Conservation (phyloP, 2,888 invertebrate species). For the Melolontha melolontha region DNA sequence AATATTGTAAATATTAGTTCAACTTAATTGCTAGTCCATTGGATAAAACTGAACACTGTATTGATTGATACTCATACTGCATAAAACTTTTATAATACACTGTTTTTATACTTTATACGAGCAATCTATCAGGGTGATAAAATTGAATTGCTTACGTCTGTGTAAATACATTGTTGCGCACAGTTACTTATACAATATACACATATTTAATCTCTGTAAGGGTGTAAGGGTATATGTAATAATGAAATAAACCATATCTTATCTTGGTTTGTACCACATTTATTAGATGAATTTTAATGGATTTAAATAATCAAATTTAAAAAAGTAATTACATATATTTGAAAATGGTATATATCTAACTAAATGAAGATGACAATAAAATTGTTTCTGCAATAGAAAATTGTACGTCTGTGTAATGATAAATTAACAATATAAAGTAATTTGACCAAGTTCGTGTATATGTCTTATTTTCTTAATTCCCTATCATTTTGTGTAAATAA, state of each 20-base stretch:
- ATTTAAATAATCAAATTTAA: background rate
- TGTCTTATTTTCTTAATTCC: no score
- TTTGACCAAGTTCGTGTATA: no score
- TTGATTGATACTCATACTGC: slow-evolving; percentile 8
- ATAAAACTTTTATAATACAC: slow-evolving; percentile 13
- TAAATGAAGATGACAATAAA: no score
- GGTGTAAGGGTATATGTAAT: no score
- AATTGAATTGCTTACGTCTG: slow-evolving; percentile 18
- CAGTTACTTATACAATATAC: background rate
- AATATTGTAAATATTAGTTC: background rate
- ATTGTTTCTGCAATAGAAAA: no score
- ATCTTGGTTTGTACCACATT: background rate
- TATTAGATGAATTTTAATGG: background rate
- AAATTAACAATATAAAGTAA: no score
- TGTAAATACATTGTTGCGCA: background rate
- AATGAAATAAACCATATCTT: no score
- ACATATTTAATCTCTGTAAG: no score
- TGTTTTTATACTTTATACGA: slow-evolving; percentile 25
- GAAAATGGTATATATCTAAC: no score
- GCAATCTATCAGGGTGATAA: slow-evolving; percentile 17
- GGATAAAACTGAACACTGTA: background rate
- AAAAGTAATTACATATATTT: background rate
- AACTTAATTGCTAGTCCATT: background rate
- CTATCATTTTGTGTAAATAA: no score
- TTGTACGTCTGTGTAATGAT: no score